Percentiles rank a stretch among this genome's conserved stretches.
phyloP scores from a whole-genome alignment of 2,797 vertebrate genomes.

The Acipenser ruthenus region DNA sequence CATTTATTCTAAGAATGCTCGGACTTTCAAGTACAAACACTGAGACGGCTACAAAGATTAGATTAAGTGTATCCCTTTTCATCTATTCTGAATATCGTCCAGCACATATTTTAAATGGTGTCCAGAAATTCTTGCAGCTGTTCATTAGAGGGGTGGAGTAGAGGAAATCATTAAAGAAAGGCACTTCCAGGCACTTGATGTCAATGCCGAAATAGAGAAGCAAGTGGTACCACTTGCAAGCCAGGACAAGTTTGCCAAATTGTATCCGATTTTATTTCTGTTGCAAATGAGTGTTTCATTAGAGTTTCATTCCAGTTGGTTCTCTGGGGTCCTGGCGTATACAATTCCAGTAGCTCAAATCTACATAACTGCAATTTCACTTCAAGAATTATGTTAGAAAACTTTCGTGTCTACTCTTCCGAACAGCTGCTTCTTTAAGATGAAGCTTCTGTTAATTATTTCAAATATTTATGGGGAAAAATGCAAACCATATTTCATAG shows the following conservation, averaged over 20 bases:
- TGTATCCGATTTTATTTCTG: slow-evolving; percentile 24
- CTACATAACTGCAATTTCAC: slow-evolving; percentile 51
- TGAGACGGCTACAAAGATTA: slow-evolving; percentile 41
- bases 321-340: slow-evolving; percentile 28
- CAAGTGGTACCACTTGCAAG: slow-evolving; percentile 25
- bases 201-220: slow-evolving; percentile 37
- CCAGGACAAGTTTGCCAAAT: slow-evolving; percentile 18
- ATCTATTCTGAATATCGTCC: slow-evolving; percentile 45
- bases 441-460: slow-evolving; percentile 39
- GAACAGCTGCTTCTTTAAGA: slow-evolving; percentile 40
- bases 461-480: slow-evolving; percentile 38
- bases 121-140: slow-evolving; percentile 56
- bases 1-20: slow-evolving; percentile 32
- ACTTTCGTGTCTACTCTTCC: slow-evolving; percentile 38
- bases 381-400: slow-evolving; percentile 33
- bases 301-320: slow-evolving; percentile 30
- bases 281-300: slow-evolving; percentile 23
- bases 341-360: slow-evolving; percentile 47
- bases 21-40: slow-evolving; percentile 34
- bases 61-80: slow-evolving; percentile 51
- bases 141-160: slow-evolving; percentile 36
- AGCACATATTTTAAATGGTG: slow-evolving; percentile 48
- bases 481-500: slow-evolving; percentile 29
- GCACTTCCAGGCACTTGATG: slow-evolving; percentile 42
- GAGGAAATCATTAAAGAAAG: slow-evolving; percentile 50